These are phyloP conservation scores for Phrynocephalus forsythii DNA, from an alignment of 2,797 vertebrate genomes.

Conservation along the genomic window DNA sequence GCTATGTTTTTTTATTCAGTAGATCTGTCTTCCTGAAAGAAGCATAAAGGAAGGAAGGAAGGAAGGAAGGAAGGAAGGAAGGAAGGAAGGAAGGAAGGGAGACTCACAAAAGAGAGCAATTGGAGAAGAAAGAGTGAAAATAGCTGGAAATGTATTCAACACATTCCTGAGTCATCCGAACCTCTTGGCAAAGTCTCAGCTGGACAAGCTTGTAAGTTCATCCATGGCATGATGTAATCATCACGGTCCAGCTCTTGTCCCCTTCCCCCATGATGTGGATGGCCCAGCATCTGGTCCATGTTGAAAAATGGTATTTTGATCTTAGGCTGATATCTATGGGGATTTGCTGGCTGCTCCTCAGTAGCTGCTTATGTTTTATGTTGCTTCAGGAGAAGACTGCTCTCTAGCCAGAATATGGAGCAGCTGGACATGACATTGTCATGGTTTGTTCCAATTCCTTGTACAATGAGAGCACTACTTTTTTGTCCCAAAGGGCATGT, in stretches of 20 bases:
- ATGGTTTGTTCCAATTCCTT: background rate
- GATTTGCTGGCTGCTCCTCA: slow-evolving; percentile 63
- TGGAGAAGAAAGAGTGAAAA: slow-evolving; percentile 60
- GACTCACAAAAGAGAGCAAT: slow-evolving; percentile 46
- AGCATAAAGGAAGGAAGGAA: slow-evolving; percentile 29
- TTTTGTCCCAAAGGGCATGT: slow-evolving; percentile 1
- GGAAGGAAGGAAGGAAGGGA: slow-evolving; percentile 44
- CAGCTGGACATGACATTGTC: slow-evolving; percentile 20
- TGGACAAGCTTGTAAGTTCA: slow-evolving; percentile 71
- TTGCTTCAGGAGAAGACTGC: slow-evolving; percentile 57
- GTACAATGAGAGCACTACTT: background rate
- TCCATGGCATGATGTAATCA: slow-evolving; percentile 77
- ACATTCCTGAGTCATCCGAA: slow-evolving; percentile 80
- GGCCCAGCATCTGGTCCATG: slow-evolving; percentile 54
- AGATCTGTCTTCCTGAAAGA: slow-evolving; percentile 42
- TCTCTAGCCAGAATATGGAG: background rate
- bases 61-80: slow-evolving; percentile 30
- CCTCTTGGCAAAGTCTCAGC: slow-evolving; percentile 77
- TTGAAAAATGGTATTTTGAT: slow-evolving; percentile 72
- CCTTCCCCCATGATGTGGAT: slow-evolving; percentile 56
- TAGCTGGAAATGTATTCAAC: slow-evolving; percentile 76
- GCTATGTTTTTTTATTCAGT: background rate
- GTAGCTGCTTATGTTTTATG: slow-evolving; percentile 54
- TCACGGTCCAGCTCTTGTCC: slow-evolving; percentile 48
- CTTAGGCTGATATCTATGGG: slow-evolving; percentile 72